Conservation (phyloP, 2,113 vertebrate species). For the Hassar affinis region DNA sequence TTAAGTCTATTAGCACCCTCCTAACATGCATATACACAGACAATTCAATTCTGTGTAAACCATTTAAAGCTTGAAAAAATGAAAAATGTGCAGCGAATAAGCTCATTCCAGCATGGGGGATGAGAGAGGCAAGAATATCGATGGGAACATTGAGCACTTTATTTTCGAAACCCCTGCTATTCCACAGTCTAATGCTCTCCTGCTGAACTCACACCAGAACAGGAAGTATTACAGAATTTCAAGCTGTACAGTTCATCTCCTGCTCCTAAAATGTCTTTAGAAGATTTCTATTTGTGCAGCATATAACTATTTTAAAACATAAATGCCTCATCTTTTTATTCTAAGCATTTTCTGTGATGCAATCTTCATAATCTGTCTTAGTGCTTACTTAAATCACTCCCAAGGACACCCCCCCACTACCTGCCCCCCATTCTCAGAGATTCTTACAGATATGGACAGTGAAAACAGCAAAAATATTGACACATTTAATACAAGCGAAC, state of each 20-base stretch:
- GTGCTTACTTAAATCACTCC: conserved; percentile 6
- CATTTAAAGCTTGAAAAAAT: conserved; percentile 49
- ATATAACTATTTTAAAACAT: not conserved
- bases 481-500: not conserved
- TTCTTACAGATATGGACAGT: not conserved
- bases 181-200: conserved; percentile 47
- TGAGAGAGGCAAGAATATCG: conserved; percentile 27
- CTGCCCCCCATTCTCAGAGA: too few species aligned
- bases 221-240: conserved; percentile 41
- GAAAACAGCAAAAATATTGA: not conserved
- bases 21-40: conserved; percentile 1
- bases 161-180: conserved; percentile 30
- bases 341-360: conserved; percentile 24
- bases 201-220: conserved; percentile 48
- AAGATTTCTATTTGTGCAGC: not conserved
- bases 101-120: conserved; percentile 28
- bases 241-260: conserved; percentile 33
- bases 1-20: conserved; percentile 37
- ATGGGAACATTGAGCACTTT: conserved; percentile 26
- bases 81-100: conserved; percentile 37
- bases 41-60: conserved; percentile 26
- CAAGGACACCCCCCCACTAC: not conserved
- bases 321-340: conserved; percentile 33
- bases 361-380: conserved; percentile 35
- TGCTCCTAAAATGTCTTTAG: conserved; percentile 41